These are phyloP conservation scores for Pilophorus perplexus DNA, from an alignment of 2,888 invertebrate genomes.

Conservation along the genomic window DNA sequence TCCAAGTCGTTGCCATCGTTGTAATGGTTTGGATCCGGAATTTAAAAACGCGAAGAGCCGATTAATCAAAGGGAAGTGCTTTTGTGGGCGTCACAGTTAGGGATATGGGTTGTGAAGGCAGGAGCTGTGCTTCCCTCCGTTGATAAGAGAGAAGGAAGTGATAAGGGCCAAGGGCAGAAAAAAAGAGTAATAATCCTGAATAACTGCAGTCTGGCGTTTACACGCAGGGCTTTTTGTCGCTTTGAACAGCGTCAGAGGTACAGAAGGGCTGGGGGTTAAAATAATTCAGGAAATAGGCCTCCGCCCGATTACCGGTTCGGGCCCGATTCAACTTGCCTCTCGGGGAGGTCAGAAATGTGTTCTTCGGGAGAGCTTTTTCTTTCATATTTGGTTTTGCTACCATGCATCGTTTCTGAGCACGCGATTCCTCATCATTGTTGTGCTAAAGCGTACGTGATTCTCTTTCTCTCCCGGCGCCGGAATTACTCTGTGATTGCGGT, in stretches of 20 bases:
- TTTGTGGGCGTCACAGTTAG: slow-evolving; percentile 13
- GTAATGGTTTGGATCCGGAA: slow-evolving; percentile 41
- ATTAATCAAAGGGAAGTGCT: slow-evolving; percentile 42
- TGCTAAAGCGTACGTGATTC: too few relatives aligned
- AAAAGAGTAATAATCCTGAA: slow-evolving; percentile 10
- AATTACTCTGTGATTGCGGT: too few relatives aligned
- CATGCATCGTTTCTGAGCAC: background rate
- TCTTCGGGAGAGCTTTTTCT: background rate
- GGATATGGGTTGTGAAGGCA: background rate
- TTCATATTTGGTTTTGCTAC: background rate
- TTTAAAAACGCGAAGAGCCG: slow-evolving; percentile 44
- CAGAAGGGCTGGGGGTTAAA: background rate
- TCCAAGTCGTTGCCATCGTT: background rate
- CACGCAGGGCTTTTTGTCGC: background rate
- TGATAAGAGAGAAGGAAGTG: slow-evolving; percentile 5
- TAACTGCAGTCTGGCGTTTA: slow-evolving; percentile 5
- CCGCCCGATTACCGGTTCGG: background rate
- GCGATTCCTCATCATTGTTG: too few relatives aligned
- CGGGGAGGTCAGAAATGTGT: too few relatives aligned
- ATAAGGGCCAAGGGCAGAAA: slow-evolving; percentile 21
- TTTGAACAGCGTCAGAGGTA: background rate
- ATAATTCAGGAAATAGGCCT: background rate
- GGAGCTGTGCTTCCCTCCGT: background rate
- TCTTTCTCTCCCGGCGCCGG: too few relatives aligned
- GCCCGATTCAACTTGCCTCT: slow-evolving; percentile 3